Base-by-base conservation (phyloP, 2,888 invertebrate genomes). In the Drosophila mimetica region DNA sequence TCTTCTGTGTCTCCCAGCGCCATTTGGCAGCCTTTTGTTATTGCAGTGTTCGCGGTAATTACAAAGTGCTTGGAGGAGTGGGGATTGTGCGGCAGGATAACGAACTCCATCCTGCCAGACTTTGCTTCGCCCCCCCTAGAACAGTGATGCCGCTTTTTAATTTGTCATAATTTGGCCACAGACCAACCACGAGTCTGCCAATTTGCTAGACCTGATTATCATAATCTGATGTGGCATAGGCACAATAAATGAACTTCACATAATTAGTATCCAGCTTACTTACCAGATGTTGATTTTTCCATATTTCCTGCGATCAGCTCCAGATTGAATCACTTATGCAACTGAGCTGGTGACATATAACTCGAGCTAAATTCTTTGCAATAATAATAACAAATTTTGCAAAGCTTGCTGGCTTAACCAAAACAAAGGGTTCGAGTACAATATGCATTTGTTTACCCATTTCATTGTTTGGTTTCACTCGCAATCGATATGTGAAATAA, bases 11-110 rank as follows among this genome's bases (percentile, higher is more conserved):
- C 28, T 9, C 37, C 13, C 18, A 34, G 28, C 48, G 57, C 65
- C 79, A 82, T 85, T 81, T 81, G 80, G 81, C 52, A 53, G 82
- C 74, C 83, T 79, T 81, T 85, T 87, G 85, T 81, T 86, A 81
- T 66, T 74, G 65, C 74, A 82, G 18, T 74, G 74, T 73, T 73
- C 66, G 60, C 69, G 79, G 63, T 88, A 86, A 87, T 88, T 88
- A 88, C 69, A 73, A 59, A 69, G n/a, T 52, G 74, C 70, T 65
- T 71, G 71, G 22, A 25, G 25, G 48, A 39, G 32, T 25, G 34
- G 64, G 63, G 18, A 9, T 34, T 36, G 34, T 25, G 55, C 25
- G 54, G 25, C 8, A 22, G 30, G 39, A 60, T 16, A 28, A 25
- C 25, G 25, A 25, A 18, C 14, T 20, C 20, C 59, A 36, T 20